phyloP scores from a whole-genome alignment of 1,140 invertebrate species.

The Danaus melanippus region DNA sequence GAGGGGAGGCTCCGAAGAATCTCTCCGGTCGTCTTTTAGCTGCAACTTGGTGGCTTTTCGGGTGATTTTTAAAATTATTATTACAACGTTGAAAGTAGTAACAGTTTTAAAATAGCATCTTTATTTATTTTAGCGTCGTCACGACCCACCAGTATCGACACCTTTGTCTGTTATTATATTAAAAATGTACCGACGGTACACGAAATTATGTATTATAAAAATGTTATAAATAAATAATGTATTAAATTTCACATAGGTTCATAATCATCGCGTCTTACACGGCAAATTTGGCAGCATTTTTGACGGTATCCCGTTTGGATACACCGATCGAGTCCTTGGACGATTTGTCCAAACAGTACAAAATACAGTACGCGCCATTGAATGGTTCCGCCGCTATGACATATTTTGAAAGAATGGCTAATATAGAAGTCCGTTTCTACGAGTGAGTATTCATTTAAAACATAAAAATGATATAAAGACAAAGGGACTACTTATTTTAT shows the following conservation, averaged over 20 bases:
- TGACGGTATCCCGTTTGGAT: conserved; percentile 93
- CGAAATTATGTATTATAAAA: background rate
- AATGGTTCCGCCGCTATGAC: conserved; percentile 89
- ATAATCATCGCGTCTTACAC: conserved; percentile 99
- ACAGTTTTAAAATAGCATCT: no score
- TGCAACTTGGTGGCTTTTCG: conserved; percentile 98
- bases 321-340: conserved; percentile 94
- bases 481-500: background rate
- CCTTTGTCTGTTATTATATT: no score
- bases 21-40: conserved; percentile 92
- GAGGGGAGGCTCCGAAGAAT: conserved; percentile 97
- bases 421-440: conserved; percentile 96
- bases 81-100: no score
- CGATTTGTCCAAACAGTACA: conserved; percentile 94
- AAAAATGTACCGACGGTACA: no score
- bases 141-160: no score
- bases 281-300: conserved; percentile 94
- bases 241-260: conserved; percentile 71
- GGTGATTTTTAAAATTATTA: conserved; percentile 53
- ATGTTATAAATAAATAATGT: background rate
- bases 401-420: conserved; percentile 96
- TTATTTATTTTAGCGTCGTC: no score
- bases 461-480: background rate
- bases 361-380: conserved; percentile 93
- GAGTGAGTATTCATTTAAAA: conserved; percentile 77